Conservation (phyloP, 2,797 vertebrate species). For the Falco peregrinus region DNA sequence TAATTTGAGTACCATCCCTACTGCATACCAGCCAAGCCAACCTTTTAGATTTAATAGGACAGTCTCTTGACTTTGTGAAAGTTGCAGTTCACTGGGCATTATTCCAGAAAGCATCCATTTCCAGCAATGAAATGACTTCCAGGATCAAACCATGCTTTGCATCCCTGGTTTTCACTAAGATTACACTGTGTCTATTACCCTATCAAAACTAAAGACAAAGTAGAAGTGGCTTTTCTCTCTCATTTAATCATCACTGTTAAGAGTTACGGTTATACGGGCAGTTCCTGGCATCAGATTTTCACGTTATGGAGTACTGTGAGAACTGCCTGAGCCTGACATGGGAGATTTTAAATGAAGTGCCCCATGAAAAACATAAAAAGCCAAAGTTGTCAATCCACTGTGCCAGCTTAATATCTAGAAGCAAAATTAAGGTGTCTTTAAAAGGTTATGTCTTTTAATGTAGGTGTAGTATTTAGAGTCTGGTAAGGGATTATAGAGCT, state of each 20-base stretch:
- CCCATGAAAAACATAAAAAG: neutral
- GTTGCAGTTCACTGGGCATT: slow-evolving; percentile 15
- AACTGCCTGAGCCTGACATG: neutral
- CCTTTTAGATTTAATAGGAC: slow-evolving; percentile 41
- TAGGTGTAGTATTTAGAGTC: neutral
- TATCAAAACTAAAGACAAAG: neutral
- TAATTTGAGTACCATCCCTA: slow-evolving; percentile 9
- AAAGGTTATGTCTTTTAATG: neutral
- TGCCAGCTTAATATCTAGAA: neutral
- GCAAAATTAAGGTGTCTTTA: neutral
- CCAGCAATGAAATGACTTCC: neutral
- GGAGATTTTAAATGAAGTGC: neutral
- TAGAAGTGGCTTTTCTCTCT: neutral
- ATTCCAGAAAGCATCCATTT: slow-evolving; percentile 25
- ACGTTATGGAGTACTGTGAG: neutral
- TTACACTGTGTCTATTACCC: neutral
- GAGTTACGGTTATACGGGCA: neutral
- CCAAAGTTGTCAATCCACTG: neutral
- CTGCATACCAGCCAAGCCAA: slow-evolving; percentile 1
- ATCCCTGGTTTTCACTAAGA: slow-evolving; percentile 14
- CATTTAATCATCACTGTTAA: neutral
- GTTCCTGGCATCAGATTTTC: neutral
- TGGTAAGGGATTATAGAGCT: neutral
- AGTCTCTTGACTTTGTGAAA: slow-evolving; percentile 1
- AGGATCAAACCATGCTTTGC: slow-evolving; percentile 12